Percentiles rank a stretch among this genome's conserved stretches.
These are phyloP conservation scores for Bambusicola thoracicus DNA, from an alignment of 2,113 vertebrate species.

Conservation along the genomic window DNA sequence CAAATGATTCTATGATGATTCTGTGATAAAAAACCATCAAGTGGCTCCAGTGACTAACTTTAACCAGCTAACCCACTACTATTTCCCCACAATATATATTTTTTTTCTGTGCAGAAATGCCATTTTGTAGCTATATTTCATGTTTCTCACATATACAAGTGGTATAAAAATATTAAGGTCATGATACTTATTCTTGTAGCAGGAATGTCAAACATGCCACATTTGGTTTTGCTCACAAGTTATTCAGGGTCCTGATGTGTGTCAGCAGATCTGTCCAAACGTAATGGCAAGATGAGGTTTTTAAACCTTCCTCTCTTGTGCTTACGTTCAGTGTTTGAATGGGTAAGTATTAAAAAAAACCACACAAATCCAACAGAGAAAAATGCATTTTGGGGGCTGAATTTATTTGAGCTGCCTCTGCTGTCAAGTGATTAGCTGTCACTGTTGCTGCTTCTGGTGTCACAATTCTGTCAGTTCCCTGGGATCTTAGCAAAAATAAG, in stretches of 20 bases:
- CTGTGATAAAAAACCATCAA: neutral
- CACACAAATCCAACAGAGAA: neutral
- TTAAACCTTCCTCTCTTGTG: neutral
- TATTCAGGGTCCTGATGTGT: neutral
- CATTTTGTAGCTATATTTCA: neutral
- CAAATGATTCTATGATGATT: too few species aligned
- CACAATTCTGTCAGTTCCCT: slow-evolving; percentile 10
- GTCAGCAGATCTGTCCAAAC: neutral
- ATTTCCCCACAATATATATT: neutral
- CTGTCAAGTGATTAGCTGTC: neutral
- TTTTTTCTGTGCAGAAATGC: neutral
- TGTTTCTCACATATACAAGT: neutral
- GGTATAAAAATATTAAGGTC: neutral
- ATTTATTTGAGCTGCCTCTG: neutral
- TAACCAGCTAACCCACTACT: neutral
- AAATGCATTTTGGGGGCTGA: neutral
- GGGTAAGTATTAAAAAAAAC: neutral
- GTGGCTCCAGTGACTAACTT: neutral
- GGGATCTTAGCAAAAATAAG: neutral
- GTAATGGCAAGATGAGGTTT: neutral
- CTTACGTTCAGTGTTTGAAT: neutral
- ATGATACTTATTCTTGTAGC: neutral
- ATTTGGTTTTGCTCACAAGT: neutral
- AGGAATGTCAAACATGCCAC: neutral
- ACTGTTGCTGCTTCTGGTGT: neutral